phyloP scores from a whole-genome alignment of 2,113 vertebrate species.

The Scomber japonicus region DNA sequence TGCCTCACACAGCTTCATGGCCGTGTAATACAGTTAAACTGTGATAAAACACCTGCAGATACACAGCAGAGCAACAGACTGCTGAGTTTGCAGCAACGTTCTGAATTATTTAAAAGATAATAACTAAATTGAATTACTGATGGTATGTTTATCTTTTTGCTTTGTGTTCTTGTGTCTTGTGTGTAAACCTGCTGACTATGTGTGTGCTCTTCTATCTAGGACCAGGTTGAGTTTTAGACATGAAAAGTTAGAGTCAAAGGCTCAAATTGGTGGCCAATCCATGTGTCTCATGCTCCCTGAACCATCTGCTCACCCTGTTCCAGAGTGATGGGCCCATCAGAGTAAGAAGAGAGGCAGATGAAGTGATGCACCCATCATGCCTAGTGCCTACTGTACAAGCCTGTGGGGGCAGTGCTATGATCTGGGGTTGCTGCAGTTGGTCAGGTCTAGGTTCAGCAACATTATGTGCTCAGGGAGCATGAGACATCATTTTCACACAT shows the following conservation, averaged over 20 bases:
- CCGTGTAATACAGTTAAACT: slow-evolving; percentile 11
- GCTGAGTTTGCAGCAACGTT: background rate
- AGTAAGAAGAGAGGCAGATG: too few relatives aligned
- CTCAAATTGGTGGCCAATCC: too few relatives aligned
- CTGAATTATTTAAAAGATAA: background rate
- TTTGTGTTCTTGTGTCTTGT: background rate
- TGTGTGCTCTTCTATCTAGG: background rate
- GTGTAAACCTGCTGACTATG: background rate
- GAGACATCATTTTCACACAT: too few relatives aligned
- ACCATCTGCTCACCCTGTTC: too few relatives aligned
- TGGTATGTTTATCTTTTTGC: background rate
- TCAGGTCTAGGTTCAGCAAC: too few relatives aligned
- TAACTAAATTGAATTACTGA: background rate
- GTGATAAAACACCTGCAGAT: slow-evolving; percentile 24
- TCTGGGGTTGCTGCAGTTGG: too few relatives aligned
- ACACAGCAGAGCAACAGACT: background rate
- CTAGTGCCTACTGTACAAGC: too few relatives aligned
- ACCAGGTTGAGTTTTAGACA: background rate
- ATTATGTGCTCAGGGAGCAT: too few relatives aligned
- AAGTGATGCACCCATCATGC: too few relatives aligned
- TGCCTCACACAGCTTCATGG: slow-evolving; percentile 31
- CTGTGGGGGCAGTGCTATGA: too few relatives aligned
- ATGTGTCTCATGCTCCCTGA: too few relatives aligned
- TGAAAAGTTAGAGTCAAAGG: background rate
- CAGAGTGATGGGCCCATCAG: too few relatives aligned